phyloP scores from a whole-genome alignment of 1,140 invertebrate genomes.

The Spodoptera frugiperda region DNA sequence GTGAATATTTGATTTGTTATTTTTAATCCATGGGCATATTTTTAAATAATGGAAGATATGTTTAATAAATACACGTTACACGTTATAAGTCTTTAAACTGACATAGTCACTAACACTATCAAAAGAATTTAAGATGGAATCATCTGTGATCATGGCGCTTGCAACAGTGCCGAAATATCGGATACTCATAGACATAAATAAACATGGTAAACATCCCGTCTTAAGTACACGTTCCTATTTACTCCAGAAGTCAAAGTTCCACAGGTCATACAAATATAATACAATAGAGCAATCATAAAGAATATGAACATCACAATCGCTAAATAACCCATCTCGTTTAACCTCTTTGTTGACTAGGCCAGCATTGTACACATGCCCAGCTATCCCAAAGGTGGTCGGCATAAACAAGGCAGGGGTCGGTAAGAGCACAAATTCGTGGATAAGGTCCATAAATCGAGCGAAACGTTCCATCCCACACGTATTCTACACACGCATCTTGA shows the following conservation, averaged over 20 bases:
- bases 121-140: too few species aligned
- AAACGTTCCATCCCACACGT: constrained; percentile 38
- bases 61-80: background rate
- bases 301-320: too few species aligned
- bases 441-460: constrained; percentile 52
- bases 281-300: too few species aligned
- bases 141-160: too few species aligned
- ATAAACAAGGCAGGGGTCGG: constrained; percentile 30
- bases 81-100: too few species aligned
- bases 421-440: constrained; percentile 47
- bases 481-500: constrained; percentile 51
- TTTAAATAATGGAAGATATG: too few species aligned
- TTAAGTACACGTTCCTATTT: background rate
- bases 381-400: background rate
- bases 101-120: too few species aligned
- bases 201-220: too few species aligned
- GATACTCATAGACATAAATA: too few species aligned
- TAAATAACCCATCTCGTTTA: background rate
- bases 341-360: constrained; percentile 7
- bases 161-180: too few species aligned
- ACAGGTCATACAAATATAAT: background rate
- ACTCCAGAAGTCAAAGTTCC: background rate
- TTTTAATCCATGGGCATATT: too few species aligned
- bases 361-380: background rate
- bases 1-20: too few species aligned